Base-by-base conservation (phyloP, 2,113 vertebrate genomes). In the Plectropomus leopardus region DNA sequence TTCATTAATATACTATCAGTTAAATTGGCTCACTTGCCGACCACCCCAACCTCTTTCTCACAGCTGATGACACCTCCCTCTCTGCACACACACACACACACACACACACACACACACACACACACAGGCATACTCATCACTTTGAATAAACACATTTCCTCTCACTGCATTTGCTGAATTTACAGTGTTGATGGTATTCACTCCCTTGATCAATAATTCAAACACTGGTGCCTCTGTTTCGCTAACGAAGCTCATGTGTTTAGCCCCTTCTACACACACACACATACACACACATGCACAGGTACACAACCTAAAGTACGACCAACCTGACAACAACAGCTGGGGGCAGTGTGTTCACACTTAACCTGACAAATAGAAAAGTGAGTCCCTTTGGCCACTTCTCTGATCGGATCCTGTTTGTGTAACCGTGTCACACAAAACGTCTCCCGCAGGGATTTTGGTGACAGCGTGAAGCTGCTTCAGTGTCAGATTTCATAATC, bases 141-240 rank as follows among this genome's bases (percentile, higher is more conserved):
- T 84, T 72, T 74, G 57, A 73, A 84, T 78, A 85, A 74, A 89
- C 78, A 76, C 68, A 36, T 78, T 73, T 78, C 60, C 4, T 3
- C 59, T 73, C 63, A 23, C 55, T 80, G 80, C 76, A 51, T 83
- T 88, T 87, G 67, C 83, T 75, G 57, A 90, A 82, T 80, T 83
- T 40, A 84, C 78, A 80, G 57, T 64, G 79, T 60, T 86, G 80
- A 92, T 76, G 77, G 50, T 74, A 70, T 85, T 87, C 83, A 40
- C 70, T 82, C 78, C 83, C 86, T 92, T 90, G 90, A 92, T 93
- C 90, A 91, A 90, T 92, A 85, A 92, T 93, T 90, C 86, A 91
- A 84, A 89, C 89, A 60, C 70, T 45, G 36, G 64, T 64, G 63
- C 65, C 51, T 84, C 78, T 83, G 65, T 87, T 87, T 23, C 26